Evolutionary conservation across 2,888 invertebrate genomes (phyloP).

Genomic region (Standfussiana lucernea): DNA sequence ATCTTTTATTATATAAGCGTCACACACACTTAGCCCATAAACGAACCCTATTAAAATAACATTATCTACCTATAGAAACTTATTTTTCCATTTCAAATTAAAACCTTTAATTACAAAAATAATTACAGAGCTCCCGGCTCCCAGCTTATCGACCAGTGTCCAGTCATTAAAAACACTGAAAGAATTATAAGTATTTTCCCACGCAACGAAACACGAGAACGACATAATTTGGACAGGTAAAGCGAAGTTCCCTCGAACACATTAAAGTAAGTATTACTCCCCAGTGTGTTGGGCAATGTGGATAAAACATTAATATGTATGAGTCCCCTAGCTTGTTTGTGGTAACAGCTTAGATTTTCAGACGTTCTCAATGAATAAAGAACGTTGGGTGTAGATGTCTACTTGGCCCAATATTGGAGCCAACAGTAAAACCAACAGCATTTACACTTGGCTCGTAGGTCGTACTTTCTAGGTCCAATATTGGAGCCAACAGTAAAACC

Average conservation of each 20-base stretch:
- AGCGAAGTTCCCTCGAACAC: conserved; percentile 83
- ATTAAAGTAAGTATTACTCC: conserved; percentile 82
- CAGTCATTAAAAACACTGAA: conserved; percentile 52
- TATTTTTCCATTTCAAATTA: conserved; percentile 23
- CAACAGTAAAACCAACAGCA: background rate
- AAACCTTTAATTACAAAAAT: conserved; percentile 22
- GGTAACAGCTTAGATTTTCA: conserved; percentile 85
- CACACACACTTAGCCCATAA: too few relatives aligned
- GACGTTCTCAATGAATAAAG: conserved; percentile 85
- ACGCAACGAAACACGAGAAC: conserved; percentile 56
- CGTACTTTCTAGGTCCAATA: conserved; percentile 1
- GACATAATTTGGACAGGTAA: conserved; percentile 75
- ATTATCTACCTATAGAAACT: background rate
- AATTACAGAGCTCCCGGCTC: conserved; percentile 47
- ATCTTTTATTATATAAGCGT: too few relatives aligned
- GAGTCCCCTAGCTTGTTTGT: conserved; percentile 84
- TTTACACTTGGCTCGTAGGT: background rate
- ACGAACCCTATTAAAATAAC: background rate
- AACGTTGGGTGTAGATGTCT: conserved; percentile 63
- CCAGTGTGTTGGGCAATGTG: conserved; percentile 83
- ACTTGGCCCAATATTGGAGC: background rate
- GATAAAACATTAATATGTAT: conserved; percentile 89
- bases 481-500: conserved; percentile 25
- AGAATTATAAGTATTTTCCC: conserved; percentile 45
- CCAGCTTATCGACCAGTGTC: conserved; percentile 24